phyloP scores from a whole-genome alignment of 2,888 invertebrate species.

The Encarsia formosa region DNA sequence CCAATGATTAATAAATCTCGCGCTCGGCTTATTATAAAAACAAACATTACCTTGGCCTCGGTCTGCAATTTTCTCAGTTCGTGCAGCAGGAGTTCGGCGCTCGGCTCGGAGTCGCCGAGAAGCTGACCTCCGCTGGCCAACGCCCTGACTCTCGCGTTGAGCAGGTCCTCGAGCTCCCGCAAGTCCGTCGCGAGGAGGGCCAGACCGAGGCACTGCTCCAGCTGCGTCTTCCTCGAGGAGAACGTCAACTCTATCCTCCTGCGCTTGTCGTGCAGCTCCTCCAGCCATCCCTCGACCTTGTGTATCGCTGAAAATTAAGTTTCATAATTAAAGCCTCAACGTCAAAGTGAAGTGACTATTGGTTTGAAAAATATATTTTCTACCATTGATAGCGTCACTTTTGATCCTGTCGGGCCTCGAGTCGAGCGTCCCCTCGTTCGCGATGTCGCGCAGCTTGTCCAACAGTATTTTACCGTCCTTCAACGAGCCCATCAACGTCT shows the following conservation, averaged over 20 bases:
- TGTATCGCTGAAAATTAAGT: slow-evolving; percentile 55
- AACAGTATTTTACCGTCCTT: slow-evolving; percentile 75
- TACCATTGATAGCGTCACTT: slow-evolving; percentile 52
- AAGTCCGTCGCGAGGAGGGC: slow-evolving; percentile 71
- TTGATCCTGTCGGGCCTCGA: slow-evolving; percentile 65
- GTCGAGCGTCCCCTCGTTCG: slow-evolving; percentile 70
- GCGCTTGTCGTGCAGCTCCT: slow-evolving; percentile 70
- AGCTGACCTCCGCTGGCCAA: slow-evolving; percentile 57
- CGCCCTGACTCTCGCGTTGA: slow-evolving; percentile 57
- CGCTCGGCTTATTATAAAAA: no score
- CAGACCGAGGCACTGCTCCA: slow-evolving; percentile 74
- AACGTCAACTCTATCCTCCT: slow-evolving; percentile 67
- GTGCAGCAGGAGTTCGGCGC: slow-evolving; percentile 64
- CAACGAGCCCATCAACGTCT: slow-evolving; percentile 73
- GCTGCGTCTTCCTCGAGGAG: slow-evolving; percentile 66
- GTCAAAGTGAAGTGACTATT: background rate
- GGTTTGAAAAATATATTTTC: background rate
- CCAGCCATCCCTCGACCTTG: slow-evolving; percentile 72
- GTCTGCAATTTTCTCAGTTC: slow-evolving; percentile 66
- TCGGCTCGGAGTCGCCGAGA: slow-evolving; percentile 69
- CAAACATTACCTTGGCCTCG: slow-evolving; percentile 68
- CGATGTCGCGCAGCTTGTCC: slow-evolving; percentile 69
- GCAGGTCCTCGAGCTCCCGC: slow-evolving; percentile 59
- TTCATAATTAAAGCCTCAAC: background rate
- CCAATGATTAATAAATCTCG: no score